Evolutionary conservation across 2,113 vertebrate species (phyloP), one percentile per base, ranked within the genome.

Genomic region (Mustela lutreola): DNA sequence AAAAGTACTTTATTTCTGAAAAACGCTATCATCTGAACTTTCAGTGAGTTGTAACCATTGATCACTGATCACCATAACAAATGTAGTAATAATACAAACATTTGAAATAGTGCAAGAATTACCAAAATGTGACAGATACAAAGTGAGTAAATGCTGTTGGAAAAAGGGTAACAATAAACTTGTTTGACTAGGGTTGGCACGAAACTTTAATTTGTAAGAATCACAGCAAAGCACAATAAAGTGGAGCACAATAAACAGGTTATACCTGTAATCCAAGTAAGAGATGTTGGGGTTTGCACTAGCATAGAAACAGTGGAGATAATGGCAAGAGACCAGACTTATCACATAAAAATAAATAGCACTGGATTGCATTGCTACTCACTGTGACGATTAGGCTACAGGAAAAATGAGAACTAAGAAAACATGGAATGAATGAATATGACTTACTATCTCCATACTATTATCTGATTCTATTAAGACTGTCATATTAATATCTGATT

Each of bases 401-500:
- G 50, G 58, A 62, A 84, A 63, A 83, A 28, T 58, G 11, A 36
- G 70, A 73, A 91, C 65, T 22, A 56, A 86, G 60, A 76, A 82
- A 76, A 36, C n/a, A 24, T 75, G 80, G 62, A 91, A 28, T 36
- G 88, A 42, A 67, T 33, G 14, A 89, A 67, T 83, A 86, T 31
- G 62, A 78, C 31, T 89, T 97, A 24, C 12, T 70, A 48, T 75
- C n/a, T 71, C 50, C 67, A 1, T 87, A 26, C 48, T 71, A 91
- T 85, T 95, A 91, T 83, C 28, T 90, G 67, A 73, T 56, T 83
- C 56, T 80, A 42, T 67, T 80, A 90, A 75, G 60, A 50, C 67
- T 8, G 28, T 82, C 75, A 39, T 80, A 33, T 67, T 94, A 86
- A 73, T 67, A 63, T 67, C 67, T 67, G 39, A 89, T 58, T 83